Evolutionary conservation across 2,797 vertebrate genomes (phyloP).

Genomic region (Nyctalus aviator): DNA sequence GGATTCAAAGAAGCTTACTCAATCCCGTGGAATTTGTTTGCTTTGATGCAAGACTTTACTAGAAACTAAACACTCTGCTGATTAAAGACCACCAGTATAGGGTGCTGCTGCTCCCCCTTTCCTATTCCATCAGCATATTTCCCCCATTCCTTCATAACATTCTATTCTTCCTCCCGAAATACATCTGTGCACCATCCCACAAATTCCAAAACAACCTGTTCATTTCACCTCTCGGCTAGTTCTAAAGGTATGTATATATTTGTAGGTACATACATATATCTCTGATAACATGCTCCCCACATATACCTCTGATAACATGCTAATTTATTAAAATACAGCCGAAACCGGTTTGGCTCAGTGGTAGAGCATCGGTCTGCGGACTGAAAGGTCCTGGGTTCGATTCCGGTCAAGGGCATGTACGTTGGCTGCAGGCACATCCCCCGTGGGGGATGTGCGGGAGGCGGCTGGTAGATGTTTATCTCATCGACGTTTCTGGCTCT

Average conservation of each 20-base stretch:
- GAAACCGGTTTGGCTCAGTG: too few species aligned
- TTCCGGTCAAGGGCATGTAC: too few species aligned
- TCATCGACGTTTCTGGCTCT: too few species aligned
- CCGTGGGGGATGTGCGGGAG: too few species aligned
- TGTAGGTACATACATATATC: neutral
- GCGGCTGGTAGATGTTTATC: too few species aligned
- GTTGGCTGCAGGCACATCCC: too few species aligned
- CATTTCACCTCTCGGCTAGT: neutral
- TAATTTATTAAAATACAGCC: conserved; percentile 64
- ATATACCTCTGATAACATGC: neutral
- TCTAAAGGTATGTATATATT: conserved; percentile 18
- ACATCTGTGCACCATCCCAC: neutral
- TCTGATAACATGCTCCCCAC: neutral
- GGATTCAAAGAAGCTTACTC: conserved; percentile 38
- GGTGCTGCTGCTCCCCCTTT: conserved; percentile 27
- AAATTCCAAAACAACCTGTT: conserved; percentile 35
- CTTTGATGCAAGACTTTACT: conserved; percentile 43
- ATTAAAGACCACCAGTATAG: conserved; percentile 1
- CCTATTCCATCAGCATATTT: neutral
- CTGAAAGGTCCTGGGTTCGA: too few species aligned
- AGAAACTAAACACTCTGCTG: neutral
- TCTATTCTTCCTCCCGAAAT: neutral
- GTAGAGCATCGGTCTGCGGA: too few species aligned
- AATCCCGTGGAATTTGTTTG: conserved; percentile 47
- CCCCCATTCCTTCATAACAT: neutral